These are phyloP conservation scores for Diarsia brunnea DNA, from an alignment of 2,888 invertebrate species.

Conservation along the genomic window DNA sequence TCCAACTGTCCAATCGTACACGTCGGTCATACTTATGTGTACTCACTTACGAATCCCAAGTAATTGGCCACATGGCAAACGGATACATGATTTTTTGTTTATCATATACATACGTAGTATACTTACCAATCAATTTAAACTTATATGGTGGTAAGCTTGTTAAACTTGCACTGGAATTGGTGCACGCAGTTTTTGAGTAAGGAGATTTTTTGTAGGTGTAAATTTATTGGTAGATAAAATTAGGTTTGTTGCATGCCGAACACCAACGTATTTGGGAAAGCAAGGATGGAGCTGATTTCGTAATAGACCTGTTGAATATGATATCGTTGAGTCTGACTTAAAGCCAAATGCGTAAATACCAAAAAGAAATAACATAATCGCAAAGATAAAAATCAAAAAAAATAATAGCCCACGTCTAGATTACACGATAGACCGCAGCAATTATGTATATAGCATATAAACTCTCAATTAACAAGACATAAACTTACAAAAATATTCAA, in stretches of 20 bases:
- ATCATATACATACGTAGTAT: constrained; percentile 38
- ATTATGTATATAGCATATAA: constrained; percentile 24
- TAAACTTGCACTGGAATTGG: constrained; percentile 36
- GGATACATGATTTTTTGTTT: constrained; percentile 51
- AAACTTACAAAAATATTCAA: constrained; percentile 13
- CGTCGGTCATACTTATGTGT: constrained; percentile 40
- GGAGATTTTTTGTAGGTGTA: constrained; percentile 48
- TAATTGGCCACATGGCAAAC: constrained; percentile 50
- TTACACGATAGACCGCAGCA: constrained; percentile 28
- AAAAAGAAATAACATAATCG: constrained; percentile 2
- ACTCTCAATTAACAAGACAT: constrained; percentile 30
- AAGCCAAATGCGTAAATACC: not conserved
- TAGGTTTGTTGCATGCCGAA: constrained; percentile 7
- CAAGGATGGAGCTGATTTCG: constrained; percentile 33
- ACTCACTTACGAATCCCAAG: constrained; percentile 23
- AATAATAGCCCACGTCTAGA: constrained; percentile 12
- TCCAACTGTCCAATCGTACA: constrained; percentile 14
- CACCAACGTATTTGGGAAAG: constrained; percentile 32
- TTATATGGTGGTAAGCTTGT: constrained; percentile 42
- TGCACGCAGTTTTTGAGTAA: constrained; percentile 42
- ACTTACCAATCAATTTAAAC: constrained; percentile 60
- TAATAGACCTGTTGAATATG: constrained; percentile 24
- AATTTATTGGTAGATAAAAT: constrained; percentile 39
- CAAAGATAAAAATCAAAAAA: constrained; percentile 22
- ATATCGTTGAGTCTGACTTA: not conserved